Base-by-base conservation (phyloP, 2,113 vertebrate genomes). In the Ranitomeya variabilis region DNA sequence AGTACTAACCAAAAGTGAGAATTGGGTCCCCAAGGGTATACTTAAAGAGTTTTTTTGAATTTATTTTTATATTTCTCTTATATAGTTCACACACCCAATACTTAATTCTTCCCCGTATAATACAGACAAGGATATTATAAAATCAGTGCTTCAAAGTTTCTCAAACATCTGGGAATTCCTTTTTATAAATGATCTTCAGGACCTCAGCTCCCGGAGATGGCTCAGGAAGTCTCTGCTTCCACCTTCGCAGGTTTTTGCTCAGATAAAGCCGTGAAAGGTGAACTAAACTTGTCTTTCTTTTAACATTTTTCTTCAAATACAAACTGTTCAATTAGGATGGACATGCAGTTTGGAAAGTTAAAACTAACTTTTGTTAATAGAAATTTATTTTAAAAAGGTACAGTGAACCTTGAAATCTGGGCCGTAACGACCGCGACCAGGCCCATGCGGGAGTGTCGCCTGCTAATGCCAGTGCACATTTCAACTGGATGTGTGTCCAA, bases 281-380 rank as follows among this genome's bases (percentile, higher is more conserved):
- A 21, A 21, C 8, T 45, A 74, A 51, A 55, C 57, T 11, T 57
- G 52, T 79, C 3, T 23, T 79, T 79, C 52, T 55, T 23, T 79
- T 57, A 79, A 79, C 77, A 57, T 57, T 23, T 76, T 79, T 26
- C 52, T 57, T 79, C 21, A 79, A 55, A 52, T 79, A 79, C 77
- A 79, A 55, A 57, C 12, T 55, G 52, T 23, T 79, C 14, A 12
- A 10, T 78, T 78, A 54, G 51, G 6, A 51, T 13, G 52, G 77
- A 55, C 37, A 2, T 9, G 9, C 57, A 11, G 7, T 79, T 55
- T 45, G 16, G 45, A 51, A 52, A 76, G 73, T 3, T 76, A 15
- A 76, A 76, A 13, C 71, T 74, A 45, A 74, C 3, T 74, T 31
- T n/a, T 7, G 1, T 66, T 10, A 7, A 19, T 64, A 64, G 62